Conservation (phyloP, 2,113 vertebrate genomes). For the Okapia johnstoni region DNA sequence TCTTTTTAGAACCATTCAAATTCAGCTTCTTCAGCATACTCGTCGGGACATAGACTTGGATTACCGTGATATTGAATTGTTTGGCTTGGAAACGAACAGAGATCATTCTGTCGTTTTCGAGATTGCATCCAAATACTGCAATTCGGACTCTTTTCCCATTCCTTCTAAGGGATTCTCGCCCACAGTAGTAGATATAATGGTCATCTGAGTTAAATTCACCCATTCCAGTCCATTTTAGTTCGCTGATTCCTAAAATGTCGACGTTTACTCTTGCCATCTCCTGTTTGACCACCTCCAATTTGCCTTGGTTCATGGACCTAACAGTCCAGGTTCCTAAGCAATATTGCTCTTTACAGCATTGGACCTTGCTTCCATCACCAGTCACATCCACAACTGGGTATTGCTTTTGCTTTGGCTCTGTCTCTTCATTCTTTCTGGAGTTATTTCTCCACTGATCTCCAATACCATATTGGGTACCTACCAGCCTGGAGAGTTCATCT, state of each 20-base stretch:
- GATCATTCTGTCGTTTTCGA: not conserved
- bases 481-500: not conserved
- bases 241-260: accelerated
- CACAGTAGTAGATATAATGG: not conserved
- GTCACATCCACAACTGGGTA: not conserved
- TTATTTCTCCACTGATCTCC: not conserved
- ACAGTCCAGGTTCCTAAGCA: not conserved
- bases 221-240: not conserved
- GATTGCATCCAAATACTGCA: not conserved
- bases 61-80: too few species aligned
- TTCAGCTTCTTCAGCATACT: too few species aligned
- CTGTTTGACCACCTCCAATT: not conserved
- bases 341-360: not conserved
- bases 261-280: not conserved
- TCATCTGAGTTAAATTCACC: not conserved
- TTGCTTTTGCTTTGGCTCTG: not conserved
- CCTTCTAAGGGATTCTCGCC: not conserved
- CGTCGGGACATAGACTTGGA: too few species aligned
- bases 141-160: not conserved
- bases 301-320: not conserved
- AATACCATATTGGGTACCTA: not conserved
- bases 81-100: not conserved
- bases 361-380: not conserved
- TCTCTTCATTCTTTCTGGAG: not conserved
- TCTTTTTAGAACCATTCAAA: too few species aligned